A percentile compares a stretch with the other conserved stretches of the same genome.
phyloP scores from a whole-genome alignment of 1,140 invertebrate genomes.

The Dolichoris vasculosae region DNA sequence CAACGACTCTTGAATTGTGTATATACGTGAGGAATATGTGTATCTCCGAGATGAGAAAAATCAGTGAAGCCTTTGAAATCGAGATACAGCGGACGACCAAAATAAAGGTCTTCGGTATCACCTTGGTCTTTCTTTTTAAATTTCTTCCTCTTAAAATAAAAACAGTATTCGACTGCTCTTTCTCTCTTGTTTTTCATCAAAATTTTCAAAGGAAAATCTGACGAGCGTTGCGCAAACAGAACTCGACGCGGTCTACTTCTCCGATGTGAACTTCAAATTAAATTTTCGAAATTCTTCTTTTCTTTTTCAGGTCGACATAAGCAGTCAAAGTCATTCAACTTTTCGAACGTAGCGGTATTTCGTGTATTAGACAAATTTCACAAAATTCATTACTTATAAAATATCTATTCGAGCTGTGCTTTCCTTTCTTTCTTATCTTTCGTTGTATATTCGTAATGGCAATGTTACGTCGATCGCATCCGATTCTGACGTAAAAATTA shows the following conservation, averaged over 20 bases:
- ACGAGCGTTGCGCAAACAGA: neutral
- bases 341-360: neutral
- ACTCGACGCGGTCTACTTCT: slow-evolving; percentile 8
- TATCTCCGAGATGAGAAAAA: slow-evolving; percentile 30
- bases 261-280: slow-evolving; percentile 8
- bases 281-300: slow-evolving; percentile 27
- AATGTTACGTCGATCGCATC: too few species aligned
- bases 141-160: slow-evolving; percentile 13
- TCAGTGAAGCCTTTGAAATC: slow-evolving; percentile 32
- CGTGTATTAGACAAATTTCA: neutral
- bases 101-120: neutral
- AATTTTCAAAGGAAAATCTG: slow-evolving; percentile 11
- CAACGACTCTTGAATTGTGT: slow-evolving; percentile 44
- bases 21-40: neutral
- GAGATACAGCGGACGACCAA: slow-evolving; percentile 6
- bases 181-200: slow-evolving; percentile 8
- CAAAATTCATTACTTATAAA: neutral
- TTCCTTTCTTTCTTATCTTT: too few species aligned
- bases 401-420: too few species aligned
- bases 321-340: neutral
- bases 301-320: neutral
- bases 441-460: too few species aligned
- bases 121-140: neutral
- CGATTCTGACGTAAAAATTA: too few species aligned
- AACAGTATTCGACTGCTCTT: neutral